Base-by-base conservation (phyloP, 1,140 invertebrate genomes). In the Bombus vancouverensis region DNA sequence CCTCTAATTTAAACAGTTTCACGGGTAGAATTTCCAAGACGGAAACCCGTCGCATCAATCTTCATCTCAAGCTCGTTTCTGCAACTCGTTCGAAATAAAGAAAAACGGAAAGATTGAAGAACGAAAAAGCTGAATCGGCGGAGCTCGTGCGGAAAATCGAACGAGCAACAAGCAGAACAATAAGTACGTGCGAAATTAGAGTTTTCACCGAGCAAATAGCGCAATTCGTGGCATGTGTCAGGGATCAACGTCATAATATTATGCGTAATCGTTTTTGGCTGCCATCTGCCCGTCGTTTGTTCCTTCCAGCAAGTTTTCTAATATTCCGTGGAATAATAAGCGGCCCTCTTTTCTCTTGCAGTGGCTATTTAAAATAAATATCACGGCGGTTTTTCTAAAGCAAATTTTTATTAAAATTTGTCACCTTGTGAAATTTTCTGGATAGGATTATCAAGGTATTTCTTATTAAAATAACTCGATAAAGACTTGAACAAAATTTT, bases 191-290 rank as follows among this genome's bases (percentile, higher is more conserved):
- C 79, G 62, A 88, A 90, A 92, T 91, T 92, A 91, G 88, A 87
- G 78, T 91, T 81, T 71, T 79, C 57, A 75, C 59, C 32, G 39
- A 81, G 70, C 39, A 88, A 92, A 93, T 89, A 88, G 90, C 86
- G 91, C 86, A 92, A 94, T 93, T 92, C 74, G 80, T 78, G 90
- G 88, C 93, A 94, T 88, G 89, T 93, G 93, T 86, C n/a, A 42
- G 73, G 80, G 75, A 92, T 91, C 89, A 88, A 87, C 78, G 79
- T 84, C 88, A 86, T 93, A 91, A 93, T 92, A 93, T 94, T 94
- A 94, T 93, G 93, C 93, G 90, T 93, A 94, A 94, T 94, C 78
- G 92, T 88, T 89, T 79, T 83, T 59, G 72, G 85, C 62, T 88
- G 85, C 83, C 93, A 92, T 91, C 92, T 91, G 93, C 81, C 83